Percentiles rank a stretch among this genome's conserved stretches.
These are phyloP conservation scores for Cranoglanis bouderius DNA, from an alignment of 2,113 vertebrate genomes.

Conservation along the genomic window DNA sequence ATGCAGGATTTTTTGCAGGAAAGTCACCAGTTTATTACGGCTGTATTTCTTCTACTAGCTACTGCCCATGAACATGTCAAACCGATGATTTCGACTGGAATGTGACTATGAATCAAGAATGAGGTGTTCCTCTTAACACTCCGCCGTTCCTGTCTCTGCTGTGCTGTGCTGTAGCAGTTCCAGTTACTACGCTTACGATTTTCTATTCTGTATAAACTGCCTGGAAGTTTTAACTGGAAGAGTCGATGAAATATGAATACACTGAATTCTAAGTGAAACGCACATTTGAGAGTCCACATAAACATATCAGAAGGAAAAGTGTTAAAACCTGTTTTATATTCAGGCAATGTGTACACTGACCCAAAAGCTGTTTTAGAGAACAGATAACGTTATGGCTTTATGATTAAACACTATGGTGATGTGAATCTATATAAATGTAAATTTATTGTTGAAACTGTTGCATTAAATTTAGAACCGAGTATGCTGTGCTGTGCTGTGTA, in stretches of 20 bases:
- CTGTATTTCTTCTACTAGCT: neutral
- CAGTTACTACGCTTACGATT: neutral
- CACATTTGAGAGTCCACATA: neutral
- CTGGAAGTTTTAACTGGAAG: slow-evolving; percentile 21
- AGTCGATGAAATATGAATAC: neutral
- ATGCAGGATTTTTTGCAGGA: neutral
- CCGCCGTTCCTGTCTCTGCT: neutral
- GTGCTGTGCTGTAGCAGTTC: neutral
- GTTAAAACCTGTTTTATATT: neutral
- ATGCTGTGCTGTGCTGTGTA: neutral
- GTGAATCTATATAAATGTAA: slow-evolving; percentile 8
- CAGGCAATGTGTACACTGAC: neutral
- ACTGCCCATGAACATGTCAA: neutral
- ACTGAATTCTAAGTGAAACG: neutral
- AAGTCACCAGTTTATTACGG: neutral
- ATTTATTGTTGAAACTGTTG: neutral
- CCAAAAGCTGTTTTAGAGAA: neutral
- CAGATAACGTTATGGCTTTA: slow-evolving; percentile 3
- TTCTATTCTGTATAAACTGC: neutral
- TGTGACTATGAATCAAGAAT: neutral
- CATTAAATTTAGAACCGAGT: neutral
- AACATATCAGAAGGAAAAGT: neutral
- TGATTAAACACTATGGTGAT: slow-evolving; percentile 5
- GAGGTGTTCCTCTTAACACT: neutral
- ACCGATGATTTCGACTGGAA: neutral